Base-by-base conservation (phyloP, 2,113 vertebrate genomes). In the Ahaetulla prasina region DNA sequence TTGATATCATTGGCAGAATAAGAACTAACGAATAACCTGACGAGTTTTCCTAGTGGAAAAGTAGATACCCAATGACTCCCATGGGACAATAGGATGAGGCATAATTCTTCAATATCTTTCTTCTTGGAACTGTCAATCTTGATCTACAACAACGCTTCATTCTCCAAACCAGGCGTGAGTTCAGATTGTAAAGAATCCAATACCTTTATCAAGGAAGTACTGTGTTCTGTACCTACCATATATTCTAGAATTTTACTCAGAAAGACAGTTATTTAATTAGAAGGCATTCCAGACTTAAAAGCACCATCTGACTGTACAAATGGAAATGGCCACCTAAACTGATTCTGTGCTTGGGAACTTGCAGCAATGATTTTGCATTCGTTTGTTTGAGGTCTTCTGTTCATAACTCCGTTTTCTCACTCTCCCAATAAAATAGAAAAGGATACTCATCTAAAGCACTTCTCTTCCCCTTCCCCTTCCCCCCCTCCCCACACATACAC, bases 371-470 rank as follows among this genome's bases (percentile, higher is more conserved):
- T 53, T 52, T 86, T 60, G 87, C 60, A 4, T 53, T 35, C 68
- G 68, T 85, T 45, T 94, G 50, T 88, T 54, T 27, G 6, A 88
- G 88, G 84, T 94, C 89, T 60, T 85, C 49, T 95, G 90, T 54
- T 92, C 60, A 89, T 88, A 90, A 68, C 53, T 84, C 60, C 23
- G 60, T 63, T 47, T 94, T 50, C 84, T 53, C 87, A 16, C 92
- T 92, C 87, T 87, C 89, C 91, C 43, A 95, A 91, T 43, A 80
- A 80, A 80, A 43, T 43, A 80, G 20, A 43, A 80, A 86, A 95
- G 93, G 96, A 91, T n/a, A 45, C 5, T 86, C 43, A 87, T 95
- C 95, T 96, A 90, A 91, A 89, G 94, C 89, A 91, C 49, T 30
- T 50, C 45, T 5, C 25, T 18, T 22, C 3, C 20, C 30, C 1